Evolutionary conservation across 2,888 invertebrate species (phyloP), one percentile per base, ranked within the genome.

Genomic region (Lobophora halterata): DNA sequence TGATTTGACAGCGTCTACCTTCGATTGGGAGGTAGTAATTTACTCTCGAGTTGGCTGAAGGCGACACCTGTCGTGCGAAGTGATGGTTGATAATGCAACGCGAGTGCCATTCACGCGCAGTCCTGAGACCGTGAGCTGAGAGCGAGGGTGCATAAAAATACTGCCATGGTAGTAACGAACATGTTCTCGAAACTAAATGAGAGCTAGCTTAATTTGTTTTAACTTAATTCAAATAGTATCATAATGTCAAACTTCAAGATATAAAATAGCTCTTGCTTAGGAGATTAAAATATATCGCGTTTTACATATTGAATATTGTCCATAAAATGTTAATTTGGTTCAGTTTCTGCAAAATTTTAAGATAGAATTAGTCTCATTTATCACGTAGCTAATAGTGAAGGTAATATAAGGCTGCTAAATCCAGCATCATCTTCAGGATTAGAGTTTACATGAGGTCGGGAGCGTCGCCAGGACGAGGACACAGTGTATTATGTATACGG

Each of bases 11-110:
- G 79, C 79, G 81, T 78, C 73, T 81, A 20, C 25, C 33, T 32
- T 25, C 42, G n/a, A n/a, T n/a, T 79, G 72, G 73, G 71, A 77
- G 79, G 76, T 78, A 78, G 86, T 86, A 87, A 86, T 86, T 86
- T 85, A 82, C 85, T 83, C 77, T 82, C 79, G 78, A 85, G 82
- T 79, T 79, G 78, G 82, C 83, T 86, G 86, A 82, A 81, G 81
- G 81, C 82, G 86, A 86, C 85, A 86, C 86, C 86, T 87, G 86
- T 85, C 86, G 81, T 63, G 66, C 68, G 65, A 80, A 79, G 77
- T 85, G 85, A 85, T 79, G 80, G 77, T 75, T 79, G 80, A 83
- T 85, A 86, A 87, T 81, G 73, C 80, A 82, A 83, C 71, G 77
- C 77, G 77, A 69, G 69, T 74, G 74, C 78, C 68, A 80, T 85